Percentiles rank a stretch among this genome's conserved stretches.
Conservation (phyloP, 2,113 vertebrate species). For the Nettapus auritus region DNA sequence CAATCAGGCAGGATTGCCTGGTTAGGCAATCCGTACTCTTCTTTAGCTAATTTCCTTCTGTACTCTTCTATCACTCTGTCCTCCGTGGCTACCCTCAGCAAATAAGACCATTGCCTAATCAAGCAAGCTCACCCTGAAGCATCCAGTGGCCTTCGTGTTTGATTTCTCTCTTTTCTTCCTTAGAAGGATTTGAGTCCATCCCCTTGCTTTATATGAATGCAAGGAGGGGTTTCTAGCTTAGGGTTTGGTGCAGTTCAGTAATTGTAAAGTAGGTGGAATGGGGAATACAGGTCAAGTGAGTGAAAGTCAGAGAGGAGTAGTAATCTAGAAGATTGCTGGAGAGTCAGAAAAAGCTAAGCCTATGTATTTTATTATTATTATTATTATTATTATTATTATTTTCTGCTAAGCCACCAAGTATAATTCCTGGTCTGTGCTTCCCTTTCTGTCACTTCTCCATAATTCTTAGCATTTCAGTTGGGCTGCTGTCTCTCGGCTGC, state of each 20-base stretch:
- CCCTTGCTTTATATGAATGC: neutral
- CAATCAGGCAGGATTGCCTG: neutral
- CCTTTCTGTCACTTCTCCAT: slow-evolving; percentile 98
- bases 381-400: neutral
- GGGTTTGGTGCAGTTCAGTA: neutral
- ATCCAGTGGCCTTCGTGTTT: neutral
- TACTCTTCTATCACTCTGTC: neutral
- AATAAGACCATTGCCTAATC: neutral
- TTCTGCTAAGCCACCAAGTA: slow-evolving; percentile 33
- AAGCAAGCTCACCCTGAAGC: neutral
- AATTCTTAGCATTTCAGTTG: slow-evolving; percentile 92
- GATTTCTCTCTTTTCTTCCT: neutral
- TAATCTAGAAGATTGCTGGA: neutral
- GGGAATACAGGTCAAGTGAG: neutral
- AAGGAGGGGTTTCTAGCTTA: neutral
- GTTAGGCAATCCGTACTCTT: slow-evolving; percentile 2
- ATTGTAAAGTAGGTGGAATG: neutral
- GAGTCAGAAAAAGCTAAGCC: neutral
- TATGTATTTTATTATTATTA: neutral
- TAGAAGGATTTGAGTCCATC: neutral
- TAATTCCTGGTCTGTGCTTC: slow-evolving; percentile 92
- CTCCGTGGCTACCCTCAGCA: neutral
- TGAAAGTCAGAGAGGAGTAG: neutral
- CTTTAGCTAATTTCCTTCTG: slow-evolving; percentile 24
- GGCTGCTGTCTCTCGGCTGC: slow-evolving; percentile 78